Conservation (phyloP, 2,888 invertebrate genomes). For the Eulithis prunata region DNA sequence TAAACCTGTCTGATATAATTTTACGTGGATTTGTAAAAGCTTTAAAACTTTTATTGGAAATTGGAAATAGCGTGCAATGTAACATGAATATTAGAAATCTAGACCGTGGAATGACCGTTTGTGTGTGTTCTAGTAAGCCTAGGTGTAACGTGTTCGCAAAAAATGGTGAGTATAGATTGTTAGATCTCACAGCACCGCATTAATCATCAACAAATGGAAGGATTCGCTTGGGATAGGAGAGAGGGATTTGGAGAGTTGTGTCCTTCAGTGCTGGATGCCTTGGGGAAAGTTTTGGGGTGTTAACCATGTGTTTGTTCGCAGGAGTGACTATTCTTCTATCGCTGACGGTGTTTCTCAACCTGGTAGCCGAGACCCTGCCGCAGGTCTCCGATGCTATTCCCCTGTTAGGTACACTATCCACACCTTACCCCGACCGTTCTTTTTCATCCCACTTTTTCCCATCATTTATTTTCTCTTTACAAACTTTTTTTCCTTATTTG, state of each 20-base stretch:
- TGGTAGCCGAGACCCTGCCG: slow-evolving; percentile 99
- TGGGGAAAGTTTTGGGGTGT: slow-evolving; percentile 56
- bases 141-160: slow-evolving; percentile 37
- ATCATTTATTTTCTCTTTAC: slow-evolving; percentile 61
- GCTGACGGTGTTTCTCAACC: slow-evolving; percentile 99
- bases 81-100: slow-evolving; percentile 62
- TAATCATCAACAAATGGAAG: slow-evolving; percentile 35
- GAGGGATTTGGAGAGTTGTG: slow-evolving; percentile 59
- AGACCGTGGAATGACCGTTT: slow-evolving; percentile 64
- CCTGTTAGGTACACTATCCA: slow-evolving; percentile 95
- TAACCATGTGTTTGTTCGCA: slow-evolving; percentile 90
- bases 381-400: slow-evolving; percentile 99
- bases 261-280: slow-evolving; percentile 26
- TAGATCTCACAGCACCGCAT: slow-evolving; percentile 52
- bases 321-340: slow-evolving; percentile 99
- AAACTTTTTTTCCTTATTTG: slow-evolving; percentile 53
- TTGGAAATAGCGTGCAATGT: slow-evolving; percentile 59
- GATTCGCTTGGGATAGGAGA: slow-evolving; percentile 16
- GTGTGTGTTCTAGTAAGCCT: slow-evolving; percentile 53
- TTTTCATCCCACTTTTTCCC: slow-evolving; percentile 63
- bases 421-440: slow-evolving; percentile 67
- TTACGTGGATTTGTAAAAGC: slow-evolving; percentile 33
- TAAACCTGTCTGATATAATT: slow-evolving; percentile 1
- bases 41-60: slow-evolving; percentile 52
- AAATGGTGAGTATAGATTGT: slow-evolving; percentile 54